Evolutionary conservation across 92 coral and sea anemone genomes (phyloP).

Genomic region (Siderastrea radians): DNA sequence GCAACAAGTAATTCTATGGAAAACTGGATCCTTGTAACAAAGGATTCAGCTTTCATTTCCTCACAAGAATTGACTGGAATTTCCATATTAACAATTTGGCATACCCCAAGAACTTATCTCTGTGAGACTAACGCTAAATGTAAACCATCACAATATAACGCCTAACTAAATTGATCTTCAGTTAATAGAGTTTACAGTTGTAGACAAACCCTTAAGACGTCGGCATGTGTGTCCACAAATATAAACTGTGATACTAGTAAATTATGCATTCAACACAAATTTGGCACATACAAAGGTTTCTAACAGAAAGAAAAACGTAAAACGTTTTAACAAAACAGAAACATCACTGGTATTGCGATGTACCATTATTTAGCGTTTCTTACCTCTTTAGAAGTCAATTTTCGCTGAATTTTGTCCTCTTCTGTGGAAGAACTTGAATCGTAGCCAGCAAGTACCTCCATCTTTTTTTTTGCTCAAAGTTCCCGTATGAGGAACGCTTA

Average conservation of each 20-base stretch:
- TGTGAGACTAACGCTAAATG: neutral
- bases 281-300: neutral
- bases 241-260: conserved; percentile 1
- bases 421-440: conserved; percentile 89
- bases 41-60: neutral
- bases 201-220: neutral
- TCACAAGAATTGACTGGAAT: neutral
- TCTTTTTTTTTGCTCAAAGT: conserved; percentile 55
- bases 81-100: neutral
- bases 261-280: conserved; percentile 29
- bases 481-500: conserved; percentile 68
- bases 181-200: neutral
- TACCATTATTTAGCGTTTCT: neutral
- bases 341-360: neutral
- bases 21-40: neutral
- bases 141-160: neutral
- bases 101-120: neutral
- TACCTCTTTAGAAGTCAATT: conserved; percentile 56
- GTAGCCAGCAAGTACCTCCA: conserved; percentile 94
- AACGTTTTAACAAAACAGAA: neutral
- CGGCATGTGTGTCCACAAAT: neutral
- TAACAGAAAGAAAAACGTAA: neutral
- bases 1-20: no score
- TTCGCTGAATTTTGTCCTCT: conserved; percentile 53
- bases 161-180: neutral